Evolutionary conservation across 2,113 vertebrate genomes (phyloP).

Genomic region (Macquaria australasica): DNA sequence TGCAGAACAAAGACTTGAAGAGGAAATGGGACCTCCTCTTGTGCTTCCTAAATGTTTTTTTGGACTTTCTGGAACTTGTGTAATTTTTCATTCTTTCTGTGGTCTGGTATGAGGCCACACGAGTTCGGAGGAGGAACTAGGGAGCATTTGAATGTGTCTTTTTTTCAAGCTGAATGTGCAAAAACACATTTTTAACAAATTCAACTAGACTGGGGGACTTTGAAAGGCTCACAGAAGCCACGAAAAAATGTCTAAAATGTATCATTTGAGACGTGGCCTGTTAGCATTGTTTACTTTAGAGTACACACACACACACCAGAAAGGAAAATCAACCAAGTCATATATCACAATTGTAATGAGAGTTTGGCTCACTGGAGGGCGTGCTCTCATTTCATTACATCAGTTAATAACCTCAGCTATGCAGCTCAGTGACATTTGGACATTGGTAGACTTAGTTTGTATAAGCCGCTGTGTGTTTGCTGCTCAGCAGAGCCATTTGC

Average conservation of each 20-base stretch:
- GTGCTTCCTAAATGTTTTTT: slow-evolving; percentile 41
- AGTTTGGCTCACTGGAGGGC: slow-evolving; percentile 56
- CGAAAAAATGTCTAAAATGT: background rate
- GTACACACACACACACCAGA: slow-evolving; percentile 6
- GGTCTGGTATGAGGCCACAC: slow-evolving; percentile 56
- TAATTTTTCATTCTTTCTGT: slow-evolving; percentile 67
- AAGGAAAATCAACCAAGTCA: background rate
- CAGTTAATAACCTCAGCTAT: slow-evolving; percentile 30
- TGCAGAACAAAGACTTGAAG: slow-evolving; percentile 43
- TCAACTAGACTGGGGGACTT: background rate
- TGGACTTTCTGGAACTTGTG: slow-evolving; percentile 48
- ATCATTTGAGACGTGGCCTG: background rate
- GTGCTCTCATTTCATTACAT: slow-evolving; percentile 44
- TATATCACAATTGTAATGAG: slow-evolving; percentile 42
- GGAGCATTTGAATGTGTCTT: slow-evolving; percentile 11
- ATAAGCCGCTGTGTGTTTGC: background rate
- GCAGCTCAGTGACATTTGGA: slow-evolving; percentile 11
- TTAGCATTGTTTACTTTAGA: background rate
- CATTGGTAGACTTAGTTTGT: background rate
- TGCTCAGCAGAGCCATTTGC: background rate
- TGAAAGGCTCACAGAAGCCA: background rate
- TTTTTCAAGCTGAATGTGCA: slow-evolving; percentile 27
- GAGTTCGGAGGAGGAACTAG: slow-evolving; percentile 20
- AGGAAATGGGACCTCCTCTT: slow-evolving; percentile 64
- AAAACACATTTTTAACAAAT: slow-evolving; percentile 8